These are phyloP conservation scores for Hofmannophila pseudospretella DNA, from an alignment of 2,888 invertebrate species.

Conservation along the genomic window DNA sequence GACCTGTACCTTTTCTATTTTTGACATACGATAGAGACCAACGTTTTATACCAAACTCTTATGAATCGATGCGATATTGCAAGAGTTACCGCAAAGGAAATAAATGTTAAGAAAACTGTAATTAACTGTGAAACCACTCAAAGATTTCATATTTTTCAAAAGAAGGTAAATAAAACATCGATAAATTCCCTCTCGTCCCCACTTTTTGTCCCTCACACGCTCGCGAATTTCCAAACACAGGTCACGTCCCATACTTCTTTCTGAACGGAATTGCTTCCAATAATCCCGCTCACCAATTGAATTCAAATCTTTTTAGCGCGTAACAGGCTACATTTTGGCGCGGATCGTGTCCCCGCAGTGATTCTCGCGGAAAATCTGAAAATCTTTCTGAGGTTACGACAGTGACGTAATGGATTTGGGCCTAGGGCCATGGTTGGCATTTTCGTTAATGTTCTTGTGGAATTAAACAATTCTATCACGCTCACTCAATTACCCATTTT, in stretches of 20 bases:
- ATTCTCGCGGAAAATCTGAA: conserved; percentile 60
- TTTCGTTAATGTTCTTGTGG: conserved; percentile 7
- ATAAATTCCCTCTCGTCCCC: conserved; percentile 35
- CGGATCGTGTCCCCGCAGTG: conserved; percentile 39
- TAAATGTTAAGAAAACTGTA: not conserved
- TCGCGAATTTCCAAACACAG: conserved; percentile 37
- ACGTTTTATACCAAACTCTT: too few species aligned
- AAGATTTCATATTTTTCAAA: conserved; percentile 11
- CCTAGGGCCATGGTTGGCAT: not conserved
- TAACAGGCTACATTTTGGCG: conserved; percentile 59
- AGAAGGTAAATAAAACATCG: conserved; percentile 38
- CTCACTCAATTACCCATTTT: too few species aligned
- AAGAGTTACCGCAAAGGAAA: too few species aligned
- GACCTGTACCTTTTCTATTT: too few species aligned
- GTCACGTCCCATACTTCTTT: conserved; percentile 72
- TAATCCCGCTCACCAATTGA: conserved; percentile 56
- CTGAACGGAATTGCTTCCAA: conserved; percentile 72
- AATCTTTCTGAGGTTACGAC: conserved; percentile 37
- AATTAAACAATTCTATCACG: too few species aligned
- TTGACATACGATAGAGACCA: too few species aligned
- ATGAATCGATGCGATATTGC: too few species aligned
- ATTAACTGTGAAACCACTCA: conserved; percentile 1
- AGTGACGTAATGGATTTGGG: not conserved
- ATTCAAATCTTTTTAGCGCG: conserved; percentile 59
- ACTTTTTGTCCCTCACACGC: conserved; percentile 40